Evolutionary conservation across 1,140 invertebrate genomes (phyloP), one percentile per base, ranked within the genome.

Genomic region (Drosophila melanica): DNA sequence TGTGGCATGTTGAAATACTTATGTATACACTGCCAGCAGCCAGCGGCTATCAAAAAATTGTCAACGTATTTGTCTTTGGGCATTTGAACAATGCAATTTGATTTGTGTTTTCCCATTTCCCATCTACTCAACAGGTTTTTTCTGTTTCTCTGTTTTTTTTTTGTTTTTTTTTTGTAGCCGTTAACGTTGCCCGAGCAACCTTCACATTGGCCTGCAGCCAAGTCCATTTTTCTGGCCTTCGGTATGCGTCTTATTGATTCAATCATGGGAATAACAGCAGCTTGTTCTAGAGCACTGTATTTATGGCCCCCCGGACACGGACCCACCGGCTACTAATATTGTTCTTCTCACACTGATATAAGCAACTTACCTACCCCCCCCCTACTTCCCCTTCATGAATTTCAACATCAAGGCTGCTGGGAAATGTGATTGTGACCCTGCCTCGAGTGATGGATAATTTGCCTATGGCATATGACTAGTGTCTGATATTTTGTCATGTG

Each of bases 261-360:
- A 79, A 87, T 87, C 66, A 70, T 64, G 85, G 77, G 72, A 87
- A 86, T 75, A 72, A 78, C 75, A 79, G 81, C 81, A 82, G 79
- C 62, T 57, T 79, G 75, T 72, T 53, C 11, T 68, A 35, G 27
- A 5, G 27, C 27, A 6, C 27, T 11, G 23, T 18, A 54, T 53
- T 54, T 58, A 44, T 64, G 35, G 20, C 20, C 18, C 39, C 57
- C 6, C 42, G 27, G 35, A 16, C 48, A 51, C 27, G 27, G 10
- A 10, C 33, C 50, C 30, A 54, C 10, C 53, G 57, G 14, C 57
- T 55, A 41, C 3, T 55, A 65, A 71, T 57, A 51, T 42, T 41
- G 45, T 41, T 55, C 48, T 45, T 3, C 30, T 9, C 42, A 6
- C 27, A 27, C 27, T 27, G 27, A 27, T 27, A 27, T 27, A 27